Evolutionary conservation across 2,888 invertebrate genomes (phyloP).

Genomic region (Gonocerus acuteangulatus): DNA sequence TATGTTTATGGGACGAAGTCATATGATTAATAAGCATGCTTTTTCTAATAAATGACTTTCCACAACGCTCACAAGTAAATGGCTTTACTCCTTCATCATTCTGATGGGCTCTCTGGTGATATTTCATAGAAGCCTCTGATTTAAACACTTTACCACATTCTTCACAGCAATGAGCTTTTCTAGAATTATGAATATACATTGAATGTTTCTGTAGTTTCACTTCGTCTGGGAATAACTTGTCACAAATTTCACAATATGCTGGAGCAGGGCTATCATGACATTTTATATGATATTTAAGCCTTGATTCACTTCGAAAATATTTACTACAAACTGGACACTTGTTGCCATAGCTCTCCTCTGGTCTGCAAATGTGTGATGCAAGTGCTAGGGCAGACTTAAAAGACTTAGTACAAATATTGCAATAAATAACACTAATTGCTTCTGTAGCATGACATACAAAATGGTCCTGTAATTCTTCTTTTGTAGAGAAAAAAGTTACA

Average conservation of each 20-base stretch:
- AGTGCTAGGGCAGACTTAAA: slow-evolving; percentile 28
- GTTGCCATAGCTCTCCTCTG: slow-evolving; percentile 16
- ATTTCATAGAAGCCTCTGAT: slow-evolving; percentile 33
- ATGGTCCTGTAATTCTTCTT: slow-evolving; percentile 33
- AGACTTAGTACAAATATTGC: slow-evolving; percentile 30
- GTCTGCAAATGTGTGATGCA: slow-evolving; percentile 23
- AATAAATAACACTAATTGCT: slow-evolving; percentile 21
- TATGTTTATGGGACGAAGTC: slow-evolving; percentile 35
- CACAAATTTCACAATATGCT: slow-evolving; percentile 36
- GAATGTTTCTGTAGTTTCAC: slow-evolving; percentile 36
- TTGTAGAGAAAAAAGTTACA: slow-evolving; percentile 29
- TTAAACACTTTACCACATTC: slow-evolving; percentile 37
- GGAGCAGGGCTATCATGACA: slow-evolving; percentile 34
- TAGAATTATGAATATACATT: slow-evolving; percentile 33
- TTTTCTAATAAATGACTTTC: slow-evolving; percentile 40
- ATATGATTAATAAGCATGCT: slow-evolving; percentile 40
- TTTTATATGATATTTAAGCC: slow-evolving; percentile 35
- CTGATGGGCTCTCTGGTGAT: slow-evolving; percentile 35
- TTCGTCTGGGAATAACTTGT: slow-evolving; percentile 38
- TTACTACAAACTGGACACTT: slow-evolving; percentile 35
- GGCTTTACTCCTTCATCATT: slow-evolving; percentile 33
- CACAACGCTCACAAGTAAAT: slow-evolving; percentile 39
- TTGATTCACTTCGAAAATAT: slow-evolving; percentile 33
- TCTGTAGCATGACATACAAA: slow-evolving; percentile 21
- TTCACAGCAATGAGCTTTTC: slow-evolving; percentile 36